These are phyloP conservation scores for Loriculus beryllinus DNA, from an alignment of 2,797 vertebrate genomes.

Conservation along the genomic window DNA sequence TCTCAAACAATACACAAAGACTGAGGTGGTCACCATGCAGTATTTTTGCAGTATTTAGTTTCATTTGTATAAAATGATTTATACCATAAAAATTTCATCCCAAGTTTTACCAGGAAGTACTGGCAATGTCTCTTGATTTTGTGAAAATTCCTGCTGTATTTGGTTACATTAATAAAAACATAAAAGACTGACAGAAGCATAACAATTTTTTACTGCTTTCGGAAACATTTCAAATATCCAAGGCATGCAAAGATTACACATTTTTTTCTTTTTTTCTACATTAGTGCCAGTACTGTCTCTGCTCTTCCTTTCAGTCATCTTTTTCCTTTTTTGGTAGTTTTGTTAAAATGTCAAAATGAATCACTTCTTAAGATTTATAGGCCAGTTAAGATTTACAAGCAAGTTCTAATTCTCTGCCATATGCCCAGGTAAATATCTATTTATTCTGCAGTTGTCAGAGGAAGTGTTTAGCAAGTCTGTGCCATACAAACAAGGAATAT, in stretches of 20 bases:
- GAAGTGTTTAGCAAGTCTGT: background rate
- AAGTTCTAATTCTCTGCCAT: background rate
- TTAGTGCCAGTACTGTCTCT: background rate
- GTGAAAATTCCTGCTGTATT: background rate
- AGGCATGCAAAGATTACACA: background rate
- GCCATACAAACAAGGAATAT: background rate
- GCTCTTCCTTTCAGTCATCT: background rate
- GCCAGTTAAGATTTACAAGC: background rate
- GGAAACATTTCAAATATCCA: background rate
- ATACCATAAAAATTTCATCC: background rate
- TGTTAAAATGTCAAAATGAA: background rate
- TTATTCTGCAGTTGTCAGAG: background rate
- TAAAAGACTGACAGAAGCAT: background rate
- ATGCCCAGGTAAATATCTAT: background rate
- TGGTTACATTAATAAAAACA: background rate
- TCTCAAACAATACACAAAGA: background rate
- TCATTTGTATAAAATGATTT: background rate
- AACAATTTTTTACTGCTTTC: background rate
- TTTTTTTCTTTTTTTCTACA: background rate
- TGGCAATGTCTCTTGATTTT: background rate
- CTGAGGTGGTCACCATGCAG: fast-evolving
- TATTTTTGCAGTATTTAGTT: background rate
- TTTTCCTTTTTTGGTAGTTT: background rate
- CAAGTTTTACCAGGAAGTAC: background rate
- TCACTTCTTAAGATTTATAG: background rate